Percentiles rank a stretch among this genome's conserved stretches.
Conservation (phyloP, 1,140 invertebrate species). For the Drosophila nannoptera region DNA sequence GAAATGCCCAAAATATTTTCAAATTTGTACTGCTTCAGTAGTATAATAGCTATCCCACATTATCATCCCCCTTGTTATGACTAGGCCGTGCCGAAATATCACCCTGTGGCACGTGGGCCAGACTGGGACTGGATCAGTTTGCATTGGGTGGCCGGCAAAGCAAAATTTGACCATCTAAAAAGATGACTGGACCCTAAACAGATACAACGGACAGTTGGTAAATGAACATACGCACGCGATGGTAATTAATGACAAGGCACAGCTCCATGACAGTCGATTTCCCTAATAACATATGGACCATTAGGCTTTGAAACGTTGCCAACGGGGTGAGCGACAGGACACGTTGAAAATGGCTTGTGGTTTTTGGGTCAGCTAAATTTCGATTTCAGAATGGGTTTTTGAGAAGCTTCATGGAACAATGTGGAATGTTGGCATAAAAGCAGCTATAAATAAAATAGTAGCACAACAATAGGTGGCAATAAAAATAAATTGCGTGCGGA, state of each 20-base stretch:
- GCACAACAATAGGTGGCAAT: neutral
- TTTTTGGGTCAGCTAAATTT: neutral
- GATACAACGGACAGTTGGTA: slow-evolving; percentile 18
- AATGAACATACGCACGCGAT: slow-evolving; percentile 40
- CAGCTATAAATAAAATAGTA: neutral
- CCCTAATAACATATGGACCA: slow-evolving; percentile 20
- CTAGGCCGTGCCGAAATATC: slow-evolving; percentile 18
- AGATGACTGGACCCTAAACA: slow-evolving; percentile 30
- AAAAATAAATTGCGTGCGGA: slow-evolving; percentile 5
- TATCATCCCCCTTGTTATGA: slow-evolving; percentile 24
- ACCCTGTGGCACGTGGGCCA: slow-evolving; percentile 37
- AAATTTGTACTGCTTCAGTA: slow-evolving; percentile 1
- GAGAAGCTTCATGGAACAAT: too few relatives aligned
- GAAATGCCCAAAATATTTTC: neutral
- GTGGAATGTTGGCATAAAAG: neutral
- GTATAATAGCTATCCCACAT: slow-evolving; percentile 7
- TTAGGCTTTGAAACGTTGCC: neutral
- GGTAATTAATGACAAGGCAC: slow-evolving; percentile 38
- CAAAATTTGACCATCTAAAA: slow-evolving; percentile 30
- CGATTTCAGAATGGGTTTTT: too few relatives aligned
- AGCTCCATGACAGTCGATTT: slow-evolving; percentile 40
- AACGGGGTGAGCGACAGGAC: neutral
- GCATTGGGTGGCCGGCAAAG: slow-evolving; percentile 32
- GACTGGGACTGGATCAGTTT: slow-evolving; percentile 17
- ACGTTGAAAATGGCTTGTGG: slow-evolving; percentile 1